Conservation (phyloP, 2,888 invertebrate genomes). For the Eledone cirrhosa region DNA sequence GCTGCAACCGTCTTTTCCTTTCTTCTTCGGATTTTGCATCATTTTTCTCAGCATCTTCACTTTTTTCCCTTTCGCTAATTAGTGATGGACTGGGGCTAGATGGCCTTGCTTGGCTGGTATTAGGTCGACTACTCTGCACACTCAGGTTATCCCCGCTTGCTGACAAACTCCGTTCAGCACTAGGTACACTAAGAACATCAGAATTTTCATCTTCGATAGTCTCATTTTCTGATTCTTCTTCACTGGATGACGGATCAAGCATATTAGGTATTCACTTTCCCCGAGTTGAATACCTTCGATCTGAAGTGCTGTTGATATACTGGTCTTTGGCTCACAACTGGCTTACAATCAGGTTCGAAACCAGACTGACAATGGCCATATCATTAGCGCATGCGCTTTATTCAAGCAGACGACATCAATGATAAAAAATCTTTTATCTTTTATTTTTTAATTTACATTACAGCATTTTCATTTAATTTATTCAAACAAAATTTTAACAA, state of each 20-base stretch:
- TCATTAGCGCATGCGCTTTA: conserved; percentile 37
- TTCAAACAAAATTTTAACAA: too few relatives aligned
- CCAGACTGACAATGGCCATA: conserved; percentile 3
- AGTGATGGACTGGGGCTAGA: conserved; percentile 92
- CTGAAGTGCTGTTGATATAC: neutral
- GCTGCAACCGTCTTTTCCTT: conserved; percentile 89
- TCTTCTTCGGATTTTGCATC: conserved; percentile 93
- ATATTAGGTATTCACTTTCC: conserved; percentile 68
- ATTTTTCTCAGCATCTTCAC: conserved; percentile 78
- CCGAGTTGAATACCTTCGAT: neutral
- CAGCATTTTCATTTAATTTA: too few relatives aligned
- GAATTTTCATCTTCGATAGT: conserved; percentile 71
- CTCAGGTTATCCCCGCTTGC: conserved; percentile 65
- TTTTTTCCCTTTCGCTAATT: conserved; percentile 80
- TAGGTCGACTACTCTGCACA: conserved; percentile 60
- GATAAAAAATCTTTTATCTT: conserved; percentile 1
- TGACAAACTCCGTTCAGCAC: conserved; percentile 64
- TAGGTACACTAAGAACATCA: conserved; percentile 62
- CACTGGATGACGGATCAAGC: conserved; percentile 96
- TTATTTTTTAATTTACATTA: neutral
- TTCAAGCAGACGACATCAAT: conserved; percentile 39
- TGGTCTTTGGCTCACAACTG: neutral
- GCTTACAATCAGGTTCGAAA: conserved; percentile 7
- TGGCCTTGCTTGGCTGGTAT: conserved; percentile 75
- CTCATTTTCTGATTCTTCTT: conserved; percentile 94